phyloP scores from a whole-genome alignment of 2,888 invertebrate genomes.

The Agrochola litura region DNA sequence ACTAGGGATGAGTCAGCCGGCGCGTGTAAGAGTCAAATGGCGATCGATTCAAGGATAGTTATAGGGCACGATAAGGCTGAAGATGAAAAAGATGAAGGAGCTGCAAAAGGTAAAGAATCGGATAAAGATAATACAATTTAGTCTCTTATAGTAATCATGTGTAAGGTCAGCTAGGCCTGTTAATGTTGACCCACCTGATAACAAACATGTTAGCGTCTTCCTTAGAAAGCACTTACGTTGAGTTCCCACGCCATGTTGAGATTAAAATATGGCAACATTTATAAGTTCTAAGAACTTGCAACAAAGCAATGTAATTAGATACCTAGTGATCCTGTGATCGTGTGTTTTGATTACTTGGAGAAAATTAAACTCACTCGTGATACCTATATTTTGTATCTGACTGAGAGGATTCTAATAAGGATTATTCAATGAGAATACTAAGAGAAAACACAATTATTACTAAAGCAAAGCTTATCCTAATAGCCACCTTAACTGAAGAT shows the following conservation, averaged over 20 bases:
- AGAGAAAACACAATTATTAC: background rate
- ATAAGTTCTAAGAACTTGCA: background rate
- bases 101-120: background rate
- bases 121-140: background rate
- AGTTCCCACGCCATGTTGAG: background rate
- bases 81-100: background rate
- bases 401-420: background rate
- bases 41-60: background rate
- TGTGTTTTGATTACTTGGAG: background rate
- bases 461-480: background rate
- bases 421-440: background rate
- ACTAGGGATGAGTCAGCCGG: constrained; percentile 1
- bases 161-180: background rate
- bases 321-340: too few species aligned
- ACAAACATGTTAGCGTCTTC: background rate
- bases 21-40: background rate
- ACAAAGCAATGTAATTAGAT: background rate
- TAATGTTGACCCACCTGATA: background rate
- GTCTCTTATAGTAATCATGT: background rate
- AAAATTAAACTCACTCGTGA: background rate
- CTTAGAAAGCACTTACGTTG: background rate
- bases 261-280: background rate
- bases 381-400: background rate
- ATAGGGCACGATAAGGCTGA: background rate
- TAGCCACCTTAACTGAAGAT: background rate